phyloP scores from a whole-genome alignment of 2,797 vertebrate genomes.

The Syngnathus acus region DNA sequence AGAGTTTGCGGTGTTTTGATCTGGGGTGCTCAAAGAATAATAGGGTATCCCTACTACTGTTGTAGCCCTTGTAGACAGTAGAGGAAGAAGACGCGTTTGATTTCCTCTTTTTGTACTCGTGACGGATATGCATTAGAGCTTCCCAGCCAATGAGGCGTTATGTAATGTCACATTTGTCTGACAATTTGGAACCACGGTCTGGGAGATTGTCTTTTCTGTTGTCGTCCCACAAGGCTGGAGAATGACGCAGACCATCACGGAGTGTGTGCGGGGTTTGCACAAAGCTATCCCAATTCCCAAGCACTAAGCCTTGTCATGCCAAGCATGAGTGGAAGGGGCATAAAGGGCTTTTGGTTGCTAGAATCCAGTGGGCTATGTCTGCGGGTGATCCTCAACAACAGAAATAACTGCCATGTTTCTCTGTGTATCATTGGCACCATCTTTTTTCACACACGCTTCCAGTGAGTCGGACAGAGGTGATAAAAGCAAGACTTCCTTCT shows the following conservation, averaged over 20 bases:
- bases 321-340: conserved; percentile 26
- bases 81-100: conserved; percentile 14
- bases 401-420: conserved; percentile 58
- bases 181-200: conserved; percentile 50
- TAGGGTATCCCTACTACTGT: background rate
- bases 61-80: conserved; percentile 2
- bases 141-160: conserved; percentile 32
- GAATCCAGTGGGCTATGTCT: conserved; percentile 38
- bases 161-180: conserved; percentile 33
- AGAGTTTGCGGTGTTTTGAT: background rate
- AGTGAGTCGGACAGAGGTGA: conserved; percentile 41
- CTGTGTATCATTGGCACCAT: conserved; percentile 72
- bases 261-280: conserved; percentile 33
- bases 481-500: conserved; percentile 29
- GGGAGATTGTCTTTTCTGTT: conserved; percentile 42
- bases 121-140: conserved; percentile 31
- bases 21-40: background rate
- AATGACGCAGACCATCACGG: conserved; percentile 34
- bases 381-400: background rate
- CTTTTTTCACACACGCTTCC: conserved; percentile 55
- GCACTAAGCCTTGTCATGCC: conserved; percentile 47
- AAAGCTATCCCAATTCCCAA: conserved; percentile 40
- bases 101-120: conserved; percentile 36
- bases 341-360: conserved; percentile 30
- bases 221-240: conserved; percentile 40